These are phyloP conservation scores for Stictonetta naevosa DNA, from an alignment of 2,113 vertebrate genomes.

Conservation along the genomic window DNA sequence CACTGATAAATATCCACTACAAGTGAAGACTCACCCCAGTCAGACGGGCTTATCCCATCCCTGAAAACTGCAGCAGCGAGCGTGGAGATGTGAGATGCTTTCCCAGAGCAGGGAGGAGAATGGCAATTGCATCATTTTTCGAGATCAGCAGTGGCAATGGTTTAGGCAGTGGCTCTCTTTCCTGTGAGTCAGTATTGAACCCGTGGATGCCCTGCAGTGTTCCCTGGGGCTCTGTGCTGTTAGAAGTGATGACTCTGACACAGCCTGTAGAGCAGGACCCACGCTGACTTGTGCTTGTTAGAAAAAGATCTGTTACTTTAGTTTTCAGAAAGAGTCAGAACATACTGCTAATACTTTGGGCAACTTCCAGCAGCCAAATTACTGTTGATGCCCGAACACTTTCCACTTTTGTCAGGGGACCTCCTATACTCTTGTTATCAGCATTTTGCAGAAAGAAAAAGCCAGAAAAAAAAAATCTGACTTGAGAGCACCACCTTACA, in stretches of 20 bases:
- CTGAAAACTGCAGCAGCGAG: background rate
- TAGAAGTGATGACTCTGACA: conserved; percentile 46
- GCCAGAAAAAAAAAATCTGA: background rate
- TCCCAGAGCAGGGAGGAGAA: background rate
- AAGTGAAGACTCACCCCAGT: background rate
- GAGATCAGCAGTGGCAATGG: background rate
- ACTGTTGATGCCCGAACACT: conserved; percentile 7
- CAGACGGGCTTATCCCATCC: background rate
- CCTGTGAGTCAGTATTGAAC: conserved; percentile 26
- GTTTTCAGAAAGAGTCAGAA: conserved; percentile 29
- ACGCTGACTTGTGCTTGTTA: background rate
- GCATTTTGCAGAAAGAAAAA: background rate
- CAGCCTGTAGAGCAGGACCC: background rate
- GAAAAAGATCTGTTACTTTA: background rate
- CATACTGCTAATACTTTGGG: conserved; percentile 10
- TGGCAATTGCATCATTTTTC: conserved; percentile 13
- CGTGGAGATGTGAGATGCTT: background rate
- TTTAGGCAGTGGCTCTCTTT: background rate
- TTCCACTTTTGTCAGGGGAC: background rate
- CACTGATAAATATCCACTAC: accelerated
- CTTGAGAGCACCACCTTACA: background rate
- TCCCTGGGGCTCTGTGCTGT: conserved; percentile 3
- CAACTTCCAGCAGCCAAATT: conserved; percentile 55
- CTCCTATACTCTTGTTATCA: background rate
- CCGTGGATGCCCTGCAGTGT: background rate